Percentiles rank a stretch among this genome's conserved stretches.
phyloP scores from a whole-genome alignment of 2,113 vertebrate genomes.

The Scalopus aquaticus region DNA sequence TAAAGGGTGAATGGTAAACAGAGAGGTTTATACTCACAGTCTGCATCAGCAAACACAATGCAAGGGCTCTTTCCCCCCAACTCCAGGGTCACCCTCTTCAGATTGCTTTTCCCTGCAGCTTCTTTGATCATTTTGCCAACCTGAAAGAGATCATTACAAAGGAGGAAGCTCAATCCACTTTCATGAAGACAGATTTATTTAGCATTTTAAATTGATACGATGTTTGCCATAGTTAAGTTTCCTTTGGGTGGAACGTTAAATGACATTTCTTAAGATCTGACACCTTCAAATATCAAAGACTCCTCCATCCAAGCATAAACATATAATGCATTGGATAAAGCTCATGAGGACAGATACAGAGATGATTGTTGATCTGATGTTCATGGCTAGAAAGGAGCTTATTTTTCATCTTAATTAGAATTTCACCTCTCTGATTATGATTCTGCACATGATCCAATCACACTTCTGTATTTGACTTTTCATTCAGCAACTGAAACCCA shows the following conservation, averaged over 20 bases:
- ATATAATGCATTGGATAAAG: not conserved
- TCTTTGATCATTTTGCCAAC: conserved; percentile 93
- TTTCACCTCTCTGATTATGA: not conserved
- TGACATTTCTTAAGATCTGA: not conserved
- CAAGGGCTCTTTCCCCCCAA: conserved; percentile 94
- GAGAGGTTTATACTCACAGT: conserved; percentile 86
- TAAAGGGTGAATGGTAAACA: not conserved
- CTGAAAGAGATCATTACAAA: conserved; percentile 79
- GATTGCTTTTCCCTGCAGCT: conserved; percentile 92
- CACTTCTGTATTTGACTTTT: not conserved
- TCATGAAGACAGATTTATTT: not conserved
- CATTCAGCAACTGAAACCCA: not conserved
- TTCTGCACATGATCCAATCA: not conserved
- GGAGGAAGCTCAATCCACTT: not conserved
- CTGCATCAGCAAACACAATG: conserved; percentile 93
- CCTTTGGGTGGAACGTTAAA: not conserved
- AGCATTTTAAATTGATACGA: not conserved
- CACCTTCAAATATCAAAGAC: not conserved
- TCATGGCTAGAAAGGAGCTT: not conserved
- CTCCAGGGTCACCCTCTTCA: conserved; percentile 93
- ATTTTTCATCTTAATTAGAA: conserved; percentile 21
- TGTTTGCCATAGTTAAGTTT: not conserved
- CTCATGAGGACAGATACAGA: not conserved
- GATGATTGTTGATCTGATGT: not conserved
- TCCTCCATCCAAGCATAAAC: not conserved